These are phyloP conservation scores for Cabera pusaria DNA, from an alignment of 2,888 invertebrate genomes.

Conservation along the genomic window DNA sequence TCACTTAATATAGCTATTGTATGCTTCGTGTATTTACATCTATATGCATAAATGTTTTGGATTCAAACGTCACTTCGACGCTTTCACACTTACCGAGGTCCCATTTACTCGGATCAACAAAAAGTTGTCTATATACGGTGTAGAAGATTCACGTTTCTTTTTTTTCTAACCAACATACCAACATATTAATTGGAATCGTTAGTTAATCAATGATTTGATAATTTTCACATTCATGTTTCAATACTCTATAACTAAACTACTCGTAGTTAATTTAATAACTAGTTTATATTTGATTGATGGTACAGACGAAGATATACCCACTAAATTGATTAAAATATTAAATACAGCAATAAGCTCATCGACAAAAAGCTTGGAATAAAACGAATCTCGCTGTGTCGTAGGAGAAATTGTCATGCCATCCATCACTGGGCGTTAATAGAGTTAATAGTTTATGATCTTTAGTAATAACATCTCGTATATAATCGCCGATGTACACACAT, in stretches of 20 bases:
- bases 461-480: slow-evolving; percentile 34
- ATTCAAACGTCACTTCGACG: slow-evolving; percentile 35
- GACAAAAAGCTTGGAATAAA: slow-evolving; percentile 62
- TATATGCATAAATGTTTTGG: slow-evolving; percentile 55
- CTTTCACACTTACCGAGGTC: slow-evolving; percentile 5
- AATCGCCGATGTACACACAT: slow-evolving; percentile 9
- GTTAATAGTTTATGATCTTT: slow-evolving; percentile 53
- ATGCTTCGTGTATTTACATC: slow-evolving; percentile 70
- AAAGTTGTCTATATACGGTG: slow-evolving; percentile 2
- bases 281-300: slow-evolving; percentile 71
- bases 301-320: slow-evolving; percentile 48
- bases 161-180: slow-evolving; percentile 2
- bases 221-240: slow-evolving; percentile 19
- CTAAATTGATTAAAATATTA: slow-evolving; percentile 70
- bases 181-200: slow-evolving; percentile 6
- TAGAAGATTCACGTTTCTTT: slow-evolving; percentile 5
- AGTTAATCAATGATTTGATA: slow-evolving; percentile 15
- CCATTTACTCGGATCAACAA: slow-evolving; percentile 2
- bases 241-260: slow-evolving; percentile 17
- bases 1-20: slow-evolving; percentile 80
- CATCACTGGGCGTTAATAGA: slow-evolving; percentile 53
- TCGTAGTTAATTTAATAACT: slow-evolving; percentile 50
- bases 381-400: slow-evolving; percentile 51
- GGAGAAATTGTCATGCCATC: slow-evolving; percentile 64
- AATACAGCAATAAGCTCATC: slow-evolving; percentile 53